These are phyloP conservation scores for Tamias sibiricus DNA, from an alignment of 2,113 vertebrate genomes.

Conservation along the genomic window DNA sequence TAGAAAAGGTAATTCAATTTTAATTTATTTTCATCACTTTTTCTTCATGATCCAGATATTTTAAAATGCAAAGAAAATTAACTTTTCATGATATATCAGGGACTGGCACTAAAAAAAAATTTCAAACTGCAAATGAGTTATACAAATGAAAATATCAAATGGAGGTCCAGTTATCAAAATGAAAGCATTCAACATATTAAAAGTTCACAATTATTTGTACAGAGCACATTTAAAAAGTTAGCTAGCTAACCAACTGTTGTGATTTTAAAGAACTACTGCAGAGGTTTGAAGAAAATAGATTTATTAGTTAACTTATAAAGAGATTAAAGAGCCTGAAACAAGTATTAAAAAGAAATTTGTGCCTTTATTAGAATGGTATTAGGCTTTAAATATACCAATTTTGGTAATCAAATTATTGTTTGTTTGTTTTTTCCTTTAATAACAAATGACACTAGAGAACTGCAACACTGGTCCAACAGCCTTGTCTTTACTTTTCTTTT, in stretches of 20 bases:
- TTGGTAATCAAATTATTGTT: constrained; percentile 88
- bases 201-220: constrained; percentile 84
- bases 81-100: constrained; percentile 81
- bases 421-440: constrained; percentile 87
- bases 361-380: constrained; percentile 98
- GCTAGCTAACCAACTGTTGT: constrained; percentile 80
- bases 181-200: constrained; percentile 83
- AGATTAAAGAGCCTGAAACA: constrained; percentile 88
- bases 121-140: constrained; percentile 82
- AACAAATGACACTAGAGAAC: constrained; percentile 91
- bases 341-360: constrained; percentile 94
- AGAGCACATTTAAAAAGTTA: constrained; percentile 83
- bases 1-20: constrained; percentile 84
- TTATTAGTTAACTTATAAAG: constrained; percentile 82
- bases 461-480: constrained; percentile 95
- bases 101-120: constrained; percentile 65
- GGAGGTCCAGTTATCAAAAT: constrained; percentile 84
- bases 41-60: constrained; percentile 85
- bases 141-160: constrained; percentile 85
- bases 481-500: constrained; percentile 88
- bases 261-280: constrained; percentile 82
- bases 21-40: constrained; percentile 87
- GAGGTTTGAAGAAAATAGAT: constrained; percentile 83
- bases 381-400: constrained; percentile 96
- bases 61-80: constrained; percentile 83